phyloP scores from a whole-genome alignment of 92 coral and sea anemone genomes.

The Epizoanthus fatuus region DNA sequence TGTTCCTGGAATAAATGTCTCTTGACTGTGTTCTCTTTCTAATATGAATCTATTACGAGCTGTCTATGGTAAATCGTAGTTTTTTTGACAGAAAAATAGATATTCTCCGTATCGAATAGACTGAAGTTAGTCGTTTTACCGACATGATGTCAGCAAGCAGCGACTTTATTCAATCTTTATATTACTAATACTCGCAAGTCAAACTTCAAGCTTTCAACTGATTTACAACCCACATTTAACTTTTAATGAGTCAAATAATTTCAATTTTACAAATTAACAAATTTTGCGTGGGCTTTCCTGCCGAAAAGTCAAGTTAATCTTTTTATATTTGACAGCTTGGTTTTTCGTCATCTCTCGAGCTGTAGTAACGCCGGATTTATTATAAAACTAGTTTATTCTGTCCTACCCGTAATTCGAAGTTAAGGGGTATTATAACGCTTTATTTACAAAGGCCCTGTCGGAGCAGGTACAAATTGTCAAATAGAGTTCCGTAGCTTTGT shows the following conservation, averaged over 20 bases:
- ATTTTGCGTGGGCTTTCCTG: slow-evolving; percentile 8
- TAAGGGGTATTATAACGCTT: slow-evolving; percentile 16
- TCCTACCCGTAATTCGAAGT: slow-evolving; percentile 8
- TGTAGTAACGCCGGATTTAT: neutral
- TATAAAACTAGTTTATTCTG: neutral
- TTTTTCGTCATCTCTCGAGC: neutral
- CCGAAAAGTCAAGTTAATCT: neutral
- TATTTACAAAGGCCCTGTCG: slow-evolving; percentile 33
- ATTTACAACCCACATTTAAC: slow-evolving; percentile 11
- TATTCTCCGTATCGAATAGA: neutral
- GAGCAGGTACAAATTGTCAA: neutral
- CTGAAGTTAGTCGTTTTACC: neutral
- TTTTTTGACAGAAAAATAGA: neutral
- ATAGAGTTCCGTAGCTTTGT: slow-evolving; percentile 37
- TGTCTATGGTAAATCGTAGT: neutral
- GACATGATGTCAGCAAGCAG: no score
- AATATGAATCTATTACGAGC: no score
- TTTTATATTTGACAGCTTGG: neutral
- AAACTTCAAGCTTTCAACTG: slow-evolving; percentile 22
- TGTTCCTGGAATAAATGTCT: no score
- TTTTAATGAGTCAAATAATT: slow-evolving; percentile 25
- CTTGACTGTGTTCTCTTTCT: no score
- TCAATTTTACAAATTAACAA: slow-evolving; percentile 21
- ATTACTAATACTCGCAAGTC: slow-evolving; percentile 1
- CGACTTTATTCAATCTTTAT: no score